A percentile compares a stretch with the other conserved stretches of the same genome.
Conservation (phyloP, 2,888 invertebrate species). For the Drosophila paucipuncta region DNA sequence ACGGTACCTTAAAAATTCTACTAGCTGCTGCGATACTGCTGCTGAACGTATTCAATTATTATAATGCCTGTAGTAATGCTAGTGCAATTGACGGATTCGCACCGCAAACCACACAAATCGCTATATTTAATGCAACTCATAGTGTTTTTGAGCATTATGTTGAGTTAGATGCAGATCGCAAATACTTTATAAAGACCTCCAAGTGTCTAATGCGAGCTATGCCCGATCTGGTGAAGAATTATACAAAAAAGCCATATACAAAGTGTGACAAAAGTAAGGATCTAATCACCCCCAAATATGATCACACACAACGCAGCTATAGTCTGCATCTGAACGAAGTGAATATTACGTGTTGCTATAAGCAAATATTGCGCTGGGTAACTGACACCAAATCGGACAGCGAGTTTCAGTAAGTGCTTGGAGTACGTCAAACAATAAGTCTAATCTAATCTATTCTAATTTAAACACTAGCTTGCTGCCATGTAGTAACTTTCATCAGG, state of each 20-base stretch:
- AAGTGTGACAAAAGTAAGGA: slow-evolving; percentile 84
- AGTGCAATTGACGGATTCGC: neutral
- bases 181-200: slow-evolving; percentile 85
- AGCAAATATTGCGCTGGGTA: slow-evolving; percentile 74
- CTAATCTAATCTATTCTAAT: neutral
- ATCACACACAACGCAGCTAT: slow-evolving; percentile 55
- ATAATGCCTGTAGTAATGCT: neutral
- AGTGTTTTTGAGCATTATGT: neutral
- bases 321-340: slow-evolving; percentile 63
- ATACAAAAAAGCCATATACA: slow-evolving; percentile 86
- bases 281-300: slow-evolving; percentile 67
- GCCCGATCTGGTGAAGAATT: slow-evolving; percentile 85
- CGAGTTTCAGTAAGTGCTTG: slow-evolving; percentile 60
- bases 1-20: neutral
- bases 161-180: neutral
- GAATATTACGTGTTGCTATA: slow-evolving; percentile 78
- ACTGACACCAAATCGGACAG: slow-evolving; percentile 65
- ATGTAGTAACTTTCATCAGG: slow-evolving; percentile 73
- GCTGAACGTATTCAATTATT: slow-evolving; percentile 18
- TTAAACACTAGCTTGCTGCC: slow-evolving; percentile 62
- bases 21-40: neutral
- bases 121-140: neutral
- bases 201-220: slow-evolving; percentile 88
- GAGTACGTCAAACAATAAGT: neutral
- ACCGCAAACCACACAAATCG: neutral